Conservation (phyloP, 2,888 invertebrate genomes). For the Zaprionus bogoriensis region DNA sequence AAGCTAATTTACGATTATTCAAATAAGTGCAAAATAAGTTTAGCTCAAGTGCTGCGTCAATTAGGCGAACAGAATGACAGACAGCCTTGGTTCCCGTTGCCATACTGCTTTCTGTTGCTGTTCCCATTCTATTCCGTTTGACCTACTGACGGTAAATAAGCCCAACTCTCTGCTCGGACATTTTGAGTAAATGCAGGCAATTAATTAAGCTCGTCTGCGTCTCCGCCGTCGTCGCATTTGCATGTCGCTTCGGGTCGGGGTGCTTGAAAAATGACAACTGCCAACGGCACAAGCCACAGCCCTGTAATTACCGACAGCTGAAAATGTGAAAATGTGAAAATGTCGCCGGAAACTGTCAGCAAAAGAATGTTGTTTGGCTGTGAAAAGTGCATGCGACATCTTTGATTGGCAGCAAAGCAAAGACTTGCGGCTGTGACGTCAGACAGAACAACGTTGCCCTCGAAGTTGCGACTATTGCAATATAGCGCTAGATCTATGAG, state of each 20-base stretch:
- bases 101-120: neutral
- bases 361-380: slow-evolving; percentile 33
- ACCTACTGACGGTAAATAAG: slow-evolving; percentile 41
- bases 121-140: slow-evolving; percentile 16
- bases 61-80: slow-evolving; percentile 52
- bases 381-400: slow-evolving; percentile 50
- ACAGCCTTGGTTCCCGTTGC: slow-evolving; percentile 30
- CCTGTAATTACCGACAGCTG: slow-evolving; percentile 57
- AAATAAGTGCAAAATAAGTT: slow-evolving; percentile 47
- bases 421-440: no score
- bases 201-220: slow-evolving; percentile 61
- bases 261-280: slow-evolving; percentile 73
- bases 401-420: no score
- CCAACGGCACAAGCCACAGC: slow-evolving; percentile 32
- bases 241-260: slow-evolving; percentile 53
- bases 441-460: no score
- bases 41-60: slow-evolving; percentile 36
- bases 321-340: neutral
- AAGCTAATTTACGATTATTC: slow-evolving; percentile 72
- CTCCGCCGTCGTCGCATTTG: slow-evolving; percentile 57
- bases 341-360: neutral
- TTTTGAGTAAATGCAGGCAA: slow-evolving; percentile 62
- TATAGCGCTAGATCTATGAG: no score
- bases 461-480: no score
- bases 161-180: neutral